Conservation (phyloP, 1,140 invertebrate genomes). For the Neodiprion fabricii region DNA sequence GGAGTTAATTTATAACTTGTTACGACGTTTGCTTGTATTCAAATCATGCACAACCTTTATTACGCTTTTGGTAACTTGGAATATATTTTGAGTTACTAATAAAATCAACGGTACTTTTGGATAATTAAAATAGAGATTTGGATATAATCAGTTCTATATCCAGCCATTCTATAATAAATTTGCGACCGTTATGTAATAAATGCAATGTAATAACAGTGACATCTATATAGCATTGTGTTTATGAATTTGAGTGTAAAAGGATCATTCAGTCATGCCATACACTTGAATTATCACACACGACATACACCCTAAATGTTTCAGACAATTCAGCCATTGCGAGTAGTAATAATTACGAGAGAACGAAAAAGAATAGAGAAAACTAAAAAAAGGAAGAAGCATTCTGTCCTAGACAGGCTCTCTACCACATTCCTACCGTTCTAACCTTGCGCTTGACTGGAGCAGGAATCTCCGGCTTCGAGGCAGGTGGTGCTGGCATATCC, state of each 20-base stretch:
- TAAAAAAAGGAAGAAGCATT: constrained; percentile 27
- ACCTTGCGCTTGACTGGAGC: constrained; percentile 64
- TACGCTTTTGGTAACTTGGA: no score
- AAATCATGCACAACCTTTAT: no score
- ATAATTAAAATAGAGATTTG: not conserved
- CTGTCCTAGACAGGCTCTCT: constrained; percentile 28
- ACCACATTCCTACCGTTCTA: constrained; percentile 44
- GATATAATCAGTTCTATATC: not conserved
- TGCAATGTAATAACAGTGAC: not conserved
- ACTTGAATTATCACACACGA: not conserved
- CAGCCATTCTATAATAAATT: not conserved
- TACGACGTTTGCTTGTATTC: no score
- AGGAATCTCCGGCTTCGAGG: constrained; percentile 38
- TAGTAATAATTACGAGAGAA: constrained; percentile 3
- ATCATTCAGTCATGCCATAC: constrained; percentile 1
- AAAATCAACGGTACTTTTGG: no score
- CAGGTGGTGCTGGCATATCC: constrained; percentile 41
- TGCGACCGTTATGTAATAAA: not conserved
- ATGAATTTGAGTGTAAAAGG: not conserved
- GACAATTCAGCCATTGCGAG: constrained; percentile 10
- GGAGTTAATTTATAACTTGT: no score
- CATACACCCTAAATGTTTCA: not conserved
- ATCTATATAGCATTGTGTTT: not conserved
- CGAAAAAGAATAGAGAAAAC: constrained; percentile 20
- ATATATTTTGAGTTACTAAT: no score